Conservation (phyloP, 2,888 invertebrate genomes). For the Parnassius smintheus region DNA sequence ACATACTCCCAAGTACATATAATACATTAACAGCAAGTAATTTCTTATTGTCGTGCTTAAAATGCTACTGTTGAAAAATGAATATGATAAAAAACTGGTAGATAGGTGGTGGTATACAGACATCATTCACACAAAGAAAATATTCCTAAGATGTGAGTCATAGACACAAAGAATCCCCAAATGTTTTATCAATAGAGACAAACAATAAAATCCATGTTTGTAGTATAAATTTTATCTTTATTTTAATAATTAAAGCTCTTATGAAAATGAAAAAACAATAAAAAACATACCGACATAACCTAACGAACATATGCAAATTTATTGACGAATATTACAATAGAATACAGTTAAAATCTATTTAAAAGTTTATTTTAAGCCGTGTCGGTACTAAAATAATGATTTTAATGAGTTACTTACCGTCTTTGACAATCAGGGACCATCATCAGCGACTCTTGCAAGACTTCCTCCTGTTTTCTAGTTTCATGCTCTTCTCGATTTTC, state of each 20-base stretch:
- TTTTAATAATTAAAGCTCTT: neutral
- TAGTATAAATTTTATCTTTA: neutral
- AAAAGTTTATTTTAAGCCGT: neutral
- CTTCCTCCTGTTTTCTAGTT: constrained; percentile 92
- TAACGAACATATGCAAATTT: constrained; percentile 17
- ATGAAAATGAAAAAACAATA: neutral
- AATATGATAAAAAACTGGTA: no score
- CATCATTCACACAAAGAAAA: no score
- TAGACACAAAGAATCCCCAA: neutral
- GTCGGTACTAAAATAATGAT: neutral
- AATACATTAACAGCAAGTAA: no score
- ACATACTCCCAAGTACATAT: no score
- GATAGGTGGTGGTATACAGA: no score
- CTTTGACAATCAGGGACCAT: constrained; percentile 96
- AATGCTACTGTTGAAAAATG: no score
- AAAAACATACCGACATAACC: constrained; percentile 14
- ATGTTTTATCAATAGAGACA: neutral
- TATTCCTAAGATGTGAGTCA: neutral
- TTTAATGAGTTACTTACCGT: constrained; percentile 67
- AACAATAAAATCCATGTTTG: no score
- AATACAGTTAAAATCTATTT: neutral
- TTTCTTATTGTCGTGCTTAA: no score
- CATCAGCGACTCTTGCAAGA: constrained; percentile 92
- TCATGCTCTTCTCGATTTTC: constrained; percentile 90
- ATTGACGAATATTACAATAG: neutral